A percentile compares a stretch with the other conserved stretches of the same genome.
Conservation (phyloP, 2,113 vertebrate species). For the Xenus cinereus region DNA sequence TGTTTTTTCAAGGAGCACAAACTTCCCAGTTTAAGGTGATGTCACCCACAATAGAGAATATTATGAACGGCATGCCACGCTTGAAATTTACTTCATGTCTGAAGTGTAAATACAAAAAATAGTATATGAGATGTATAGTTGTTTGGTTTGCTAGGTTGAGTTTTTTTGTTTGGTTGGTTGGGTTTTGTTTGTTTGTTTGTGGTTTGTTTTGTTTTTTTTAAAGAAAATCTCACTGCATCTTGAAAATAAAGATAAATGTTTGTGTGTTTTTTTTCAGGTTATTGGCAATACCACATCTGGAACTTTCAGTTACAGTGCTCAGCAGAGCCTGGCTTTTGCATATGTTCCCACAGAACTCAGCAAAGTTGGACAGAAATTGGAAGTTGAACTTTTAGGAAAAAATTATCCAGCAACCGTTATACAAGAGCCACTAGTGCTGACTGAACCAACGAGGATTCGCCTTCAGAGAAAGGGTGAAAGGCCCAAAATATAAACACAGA, state of each 20-base stretch:
- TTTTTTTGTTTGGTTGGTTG: too few species aligned
- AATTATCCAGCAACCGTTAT: conserved; percentile 84
- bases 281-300: conserved; percentile 96
- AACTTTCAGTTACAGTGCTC: conserved; percentile 87
- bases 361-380: conserved; percentile 85
- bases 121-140: background rate
- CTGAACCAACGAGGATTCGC: conserved; percentile 84
- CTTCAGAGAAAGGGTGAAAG: conserved; percentile 80
- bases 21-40: background rate
- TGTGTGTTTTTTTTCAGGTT: conserved; percentile 74
- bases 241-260: background rate
- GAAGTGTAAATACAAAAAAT: background rate
- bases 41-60: background rate
- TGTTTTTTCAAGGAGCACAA: background rate
- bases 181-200: too few species aligned
- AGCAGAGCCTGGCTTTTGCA: conserved; percentile 90
- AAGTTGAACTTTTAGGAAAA: conserved; percentile 90
- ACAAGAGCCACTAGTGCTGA: conserved; percentile 88
- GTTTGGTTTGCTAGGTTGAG: background rate
- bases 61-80: background rate
- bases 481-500: conserved; percentile 46
- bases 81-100: background rate
- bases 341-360: conserved; percentile 87
- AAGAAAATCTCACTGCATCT: background rate
- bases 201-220: background rate